Base-by-base conservation (phyloP, 2,888 invertebrate species). In the Drosophila suboccidentalis region DNA sequence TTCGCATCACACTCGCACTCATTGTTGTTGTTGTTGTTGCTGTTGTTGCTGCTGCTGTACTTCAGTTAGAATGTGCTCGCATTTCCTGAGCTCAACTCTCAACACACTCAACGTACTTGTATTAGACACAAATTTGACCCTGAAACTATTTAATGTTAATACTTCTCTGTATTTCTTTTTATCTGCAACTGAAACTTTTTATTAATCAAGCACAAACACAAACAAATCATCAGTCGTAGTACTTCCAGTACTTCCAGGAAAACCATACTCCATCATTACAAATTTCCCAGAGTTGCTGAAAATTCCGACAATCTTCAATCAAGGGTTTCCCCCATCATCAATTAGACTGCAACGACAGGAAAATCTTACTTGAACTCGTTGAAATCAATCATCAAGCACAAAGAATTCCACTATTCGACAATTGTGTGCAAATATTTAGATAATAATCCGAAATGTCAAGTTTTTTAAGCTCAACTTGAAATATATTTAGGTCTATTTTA, bases 161-260 rank as follows among this genome's bases (percentile, higher is more conserved):
- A 47, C 22, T 36, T 11, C 13, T 1, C 9, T 26, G 50, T 55
- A 68, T 64, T 26, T 5, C 0, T 76, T 63, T 22, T 22, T 22
- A 78, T 58, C 67, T 50, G 74, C 67, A 68, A 60, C 38, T 44
- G 26, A n/a, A 2, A 8, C n/a, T 51, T 47, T 41, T 62, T 64
- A 26, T 26, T 26, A 62, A 75, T 69, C 64, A 78, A 63, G 54
- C 54, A 55, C 61, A 49, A 26, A 58, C 55, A 34, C 58, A 58
- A 73, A 38, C n/a, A 38, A 6, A 38, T 58, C 43, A 59, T 41
- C 57, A 41, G 13, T 49, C 34, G 36, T 15, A 55, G 36, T 15
- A 59, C 54, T 75, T 73, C 75, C 79, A 57, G 75, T 15, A 59
- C 54, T 75, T 73, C 75, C 79, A 57, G 75, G 75, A 75, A 75